Conservation (phyloP, 2,888 invertebrate species). For the Eucera pruinosa region DNA sequence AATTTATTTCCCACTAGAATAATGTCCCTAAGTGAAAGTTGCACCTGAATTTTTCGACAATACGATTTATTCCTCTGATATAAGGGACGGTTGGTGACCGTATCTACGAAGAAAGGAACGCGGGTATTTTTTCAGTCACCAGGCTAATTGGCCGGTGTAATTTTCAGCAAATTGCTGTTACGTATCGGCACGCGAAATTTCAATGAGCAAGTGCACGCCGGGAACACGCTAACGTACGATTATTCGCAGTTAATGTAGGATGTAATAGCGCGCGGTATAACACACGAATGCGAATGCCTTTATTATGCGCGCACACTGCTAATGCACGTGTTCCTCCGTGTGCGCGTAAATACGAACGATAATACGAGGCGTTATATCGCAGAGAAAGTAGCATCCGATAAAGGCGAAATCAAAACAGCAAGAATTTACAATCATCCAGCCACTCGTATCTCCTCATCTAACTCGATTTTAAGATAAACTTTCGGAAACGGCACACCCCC, state of each 20-base stretch:
- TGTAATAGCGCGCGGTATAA: constrained; percentile 33
- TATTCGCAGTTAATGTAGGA: constrained; percentile 32
- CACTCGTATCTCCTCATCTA: neutral
- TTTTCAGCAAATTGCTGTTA: constrained; percentile 1
- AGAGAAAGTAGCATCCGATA: constrained; percentile 35
- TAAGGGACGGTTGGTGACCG: no score
- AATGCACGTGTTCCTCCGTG: constrained; percentile 49
- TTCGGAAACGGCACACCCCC: no score
- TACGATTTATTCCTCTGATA: no score
- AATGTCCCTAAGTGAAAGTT: no score
- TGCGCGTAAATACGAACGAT: constrained; percentile 49
- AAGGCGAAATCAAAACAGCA: constrained; percentile 7
- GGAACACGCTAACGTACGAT: constrained; percentile 15
- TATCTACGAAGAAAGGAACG: no score
- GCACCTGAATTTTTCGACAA: no score
- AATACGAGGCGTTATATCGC: constrained; percentile 52
- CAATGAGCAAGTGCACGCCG: constrained; percentile 20
- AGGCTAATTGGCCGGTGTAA: neutral
- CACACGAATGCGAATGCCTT: constrained; percentile 26
- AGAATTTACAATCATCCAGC: neutral
- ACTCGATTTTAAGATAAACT: no score
- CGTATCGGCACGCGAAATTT: constrained; percentile 22
- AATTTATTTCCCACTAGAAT: no score
- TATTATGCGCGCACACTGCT: constrained; percentile 28
- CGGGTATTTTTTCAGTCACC: neutral